Evolutionary conservation across 2,797 vertebrate genomes (phyloP).

Genomic region (Clamator glandarius): DNA sequence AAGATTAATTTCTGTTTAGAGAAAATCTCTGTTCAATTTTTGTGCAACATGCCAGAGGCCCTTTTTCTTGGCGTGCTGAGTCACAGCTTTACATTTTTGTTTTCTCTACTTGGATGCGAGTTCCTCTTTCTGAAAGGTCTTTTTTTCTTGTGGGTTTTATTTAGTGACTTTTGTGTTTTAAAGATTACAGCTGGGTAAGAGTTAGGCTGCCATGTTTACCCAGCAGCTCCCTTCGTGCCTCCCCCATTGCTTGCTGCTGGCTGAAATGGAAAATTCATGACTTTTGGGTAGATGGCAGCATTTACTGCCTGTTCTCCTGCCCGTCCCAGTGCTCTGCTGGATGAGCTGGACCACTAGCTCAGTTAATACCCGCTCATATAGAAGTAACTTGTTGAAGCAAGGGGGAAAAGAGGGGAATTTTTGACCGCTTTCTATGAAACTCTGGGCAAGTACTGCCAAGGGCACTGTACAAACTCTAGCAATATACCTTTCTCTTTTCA

Average conservation of each 20-base stretch:
- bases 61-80: not conserved
- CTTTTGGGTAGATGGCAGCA: slow-evolving; percentile 61
- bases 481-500: not conserved
- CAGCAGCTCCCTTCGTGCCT: not conserved
- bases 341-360: not conserved
- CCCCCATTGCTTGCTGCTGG: not conserved
- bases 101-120: accelerated
- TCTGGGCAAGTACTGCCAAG: accelerated
- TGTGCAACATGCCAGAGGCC: not conserved
- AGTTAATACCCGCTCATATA: accelerated
- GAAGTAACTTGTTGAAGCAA: not conserved
- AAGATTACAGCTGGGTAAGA: not conserved
- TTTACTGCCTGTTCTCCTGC: slow-evolving; percentile 1
- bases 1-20: not conserved
- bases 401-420: not conserved
- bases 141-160: not conserved
- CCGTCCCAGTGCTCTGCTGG: not conserved
- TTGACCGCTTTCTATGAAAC: not conserved
- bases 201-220: not conserved
- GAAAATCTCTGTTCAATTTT: not conserved
- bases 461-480: accelerated
- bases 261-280: not conserved
- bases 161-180: not conserved
- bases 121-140: not conserved
- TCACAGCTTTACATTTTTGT: accelerated